Evolutionary conservation across 1,140 invertebrate genomes (phyloP).

Genomic region (Aporrectodea caliginosa): DNA sequence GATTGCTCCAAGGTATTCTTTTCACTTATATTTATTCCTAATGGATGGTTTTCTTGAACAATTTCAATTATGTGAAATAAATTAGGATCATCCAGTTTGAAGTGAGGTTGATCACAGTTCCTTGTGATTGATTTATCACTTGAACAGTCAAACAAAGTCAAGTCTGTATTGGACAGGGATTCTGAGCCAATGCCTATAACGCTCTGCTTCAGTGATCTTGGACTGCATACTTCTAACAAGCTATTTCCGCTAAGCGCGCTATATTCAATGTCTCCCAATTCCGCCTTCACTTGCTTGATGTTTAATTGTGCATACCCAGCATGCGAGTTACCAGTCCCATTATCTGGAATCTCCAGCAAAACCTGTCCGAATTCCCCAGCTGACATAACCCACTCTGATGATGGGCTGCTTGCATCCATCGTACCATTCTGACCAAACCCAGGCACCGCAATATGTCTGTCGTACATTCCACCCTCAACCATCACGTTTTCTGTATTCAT

Average conservation of each 20-base stretch:
- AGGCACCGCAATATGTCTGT: neutral
- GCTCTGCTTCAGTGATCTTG: neutral
- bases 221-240: neutral
- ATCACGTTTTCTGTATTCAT: neutral
- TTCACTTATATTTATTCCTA: neutral
- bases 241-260: neutral
- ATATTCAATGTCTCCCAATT: neutral
- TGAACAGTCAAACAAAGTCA: no score
- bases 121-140: no score
- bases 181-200: no score
- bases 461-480: neutral
- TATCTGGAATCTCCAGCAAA: neutral
- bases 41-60: no score
- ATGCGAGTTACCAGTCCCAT: neutral
- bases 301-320: neutral
- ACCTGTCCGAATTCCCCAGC: neutral
- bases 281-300: neutral
- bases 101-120: no score
- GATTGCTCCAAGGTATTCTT: neutral
- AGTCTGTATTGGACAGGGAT: no score
- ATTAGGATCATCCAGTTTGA: neutral
- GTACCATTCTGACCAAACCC: neutral
- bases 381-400: neutral
- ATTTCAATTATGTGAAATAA: neutral
- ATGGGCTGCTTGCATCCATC: neutral